Base-by-base conservation (phyloP, 2,797 vertebrate species). In the Coregonus suidteri region DNA sequence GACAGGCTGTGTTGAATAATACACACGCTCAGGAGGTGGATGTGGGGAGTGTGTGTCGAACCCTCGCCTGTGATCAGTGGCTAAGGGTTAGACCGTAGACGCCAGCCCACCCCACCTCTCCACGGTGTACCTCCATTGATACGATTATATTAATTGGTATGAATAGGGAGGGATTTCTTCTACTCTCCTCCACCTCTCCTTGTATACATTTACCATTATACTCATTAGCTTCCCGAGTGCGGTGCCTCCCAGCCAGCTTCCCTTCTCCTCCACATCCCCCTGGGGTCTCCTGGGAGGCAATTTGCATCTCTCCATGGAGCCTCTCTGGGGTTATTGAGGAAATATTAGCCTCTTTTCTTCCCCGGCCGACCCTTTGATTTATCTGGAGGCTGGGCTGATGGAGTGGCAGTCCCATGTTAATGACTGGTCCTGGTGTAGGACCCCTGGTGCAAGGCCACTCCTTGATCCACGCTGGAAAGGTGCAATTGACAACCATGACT, bases 121-220 rank as follows among this genome's bases (percentile, higher is more conserved):
- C 11, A n/a, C 86, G 90, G 82, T 89, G 87, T 77, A 84, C 88
- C 9, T 88, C 88, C 89, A 90, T 92, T 92, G 92, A 92, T 94
- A 93, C 93, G 91, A 93, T 91, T 87, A 89, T 90, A 92, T 93
- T 95, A 94, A 94, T 95, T 94, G 93, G 92, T 90, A 90, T 91
- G 91, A 93, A 91, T 91, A 91, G 90, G 90, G 85, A 56, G 79
- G 81, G 83, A 54, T 54, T 18, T 74, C 62, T 25, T 51, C 67
- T 25, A 25, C 20, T 30, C 20, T 68, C 84, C 83, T 53, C 71
- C 71, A 64, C 59, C 83, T 81, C 78, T 83, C 83, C 91, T 93
- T 94, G 93, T 95, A 93, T 95, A 95, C 93, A 94, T 95, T 95
- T 94, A 93, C 91, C 88, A 92, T 93, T 94, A 92, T 90, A 92